Evolutionary conservation across 2,113 vertebrate genomes (phyloP).

Genomic region (Albula glossodonta): DNA sequence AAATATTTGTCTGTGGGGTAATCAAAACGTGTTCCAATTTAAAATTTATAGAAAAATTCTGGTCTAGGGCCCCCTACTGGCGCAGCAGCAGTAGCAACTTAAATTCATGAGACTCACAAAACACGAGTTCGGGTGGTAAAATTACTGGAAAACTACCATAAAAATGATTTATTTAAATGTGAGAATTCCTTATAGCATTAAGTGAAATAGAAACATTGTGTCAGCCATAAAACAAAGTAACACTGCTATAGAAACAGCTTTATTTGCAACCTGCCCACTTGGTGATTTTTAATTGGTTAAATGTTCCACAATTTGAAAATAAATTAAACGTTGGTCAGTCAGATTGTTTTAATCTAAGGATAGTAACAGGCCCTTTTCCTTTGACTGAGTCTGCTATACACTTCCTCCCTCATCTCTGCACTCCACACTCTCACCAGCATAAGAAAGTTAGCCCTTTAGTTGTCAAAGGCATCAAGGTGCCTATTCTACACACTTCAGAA

Average conservation of each 20-base stretch:
- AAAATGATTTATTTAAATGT: too few species aligned
- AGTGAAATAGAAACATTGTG: not conserved
- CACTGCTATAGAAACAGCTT: not conserved
- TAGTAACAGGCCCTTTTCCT: not conserved
- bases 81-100: too few species aligned
- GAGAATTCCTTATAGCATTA: not conserved
- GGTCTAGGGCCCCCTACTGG: too few species aligned
- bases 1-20: too few species aligned
- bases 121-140: not conserved
- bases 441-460: not conserved
- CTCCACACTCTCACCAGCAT: not conserved
- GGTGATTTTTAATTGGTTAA: not conserved
- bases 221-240: not conserved
- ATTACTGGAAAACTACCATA: not conserved
- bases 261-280: not conserved
- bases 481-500: too few species aligned
- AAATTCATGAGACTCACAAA: too few species aligned
- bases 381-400: not conserved
- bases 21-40: too few species aligned
- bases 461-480: not conserved
- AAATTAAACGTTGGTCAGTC: not conserved
- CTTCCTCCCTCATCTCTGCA: not conserved
- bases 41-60: too few species aligned
- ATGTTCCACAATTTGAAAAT: not conserved
- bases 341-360: not conserved